Evolutionary conservation across 2,113 vertebrate species (phyloP).

Genomic region (Lepisosteus oculatus): DNA sequence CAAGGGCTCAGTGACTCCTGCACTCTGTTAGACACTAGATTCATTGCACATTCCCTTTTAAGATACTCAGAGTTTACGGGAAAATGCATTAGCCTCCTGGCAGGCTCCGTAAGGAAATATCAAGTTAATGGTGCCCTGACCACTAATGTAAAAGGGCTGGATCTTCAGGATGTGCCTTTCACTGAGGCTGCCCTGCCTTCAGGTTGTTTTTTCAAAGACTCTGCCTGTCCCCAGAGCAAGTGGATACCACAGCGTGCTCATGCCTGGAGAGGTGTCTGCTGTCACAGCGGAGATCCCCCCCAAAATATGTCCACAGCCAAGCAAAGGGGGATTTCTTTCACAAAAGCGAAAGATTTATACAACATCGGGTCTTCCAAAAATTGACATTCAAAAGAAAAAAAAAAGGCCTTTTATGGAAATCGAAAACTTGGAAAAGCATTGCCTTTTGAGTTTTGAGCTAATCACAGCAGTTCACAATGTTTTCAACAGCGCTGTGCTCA

Average conservation of each 20-base stretch:
- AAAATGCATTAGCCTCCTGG: slow-evolving; percentile 46
- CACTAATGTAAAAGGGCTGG: slow-evolving; percentile 24
- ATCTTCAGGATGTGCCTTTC: slow-evolving; percentile 31
- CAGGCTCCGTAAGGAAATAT: slow-evolving; percentile 42
- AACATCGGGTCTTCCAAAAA: no score
- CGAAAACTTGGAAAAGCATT: no score
- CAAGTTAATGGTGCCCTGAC: slow-evolving; percentile 43
- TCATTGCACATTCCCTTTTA: slow-evolving; percentile 34
- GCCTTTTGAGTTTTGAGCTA: no score
- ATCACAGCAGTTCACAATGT: no score
- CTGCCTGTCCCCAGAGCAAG: background rate
- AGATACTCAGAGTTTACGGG: slow-evolving; percentile 41
- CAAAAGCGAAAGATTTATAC: no score
- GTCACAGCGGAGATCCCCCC: background rate
- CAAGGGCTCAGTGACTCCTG: slow-evolving; percentile 45
- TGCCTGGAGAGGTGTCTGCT: slow-evolving; percentile 3
- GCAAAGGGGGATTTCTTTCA: no score
- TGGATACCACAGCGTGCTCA: background rate
- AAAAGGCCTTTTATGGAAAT: no score
- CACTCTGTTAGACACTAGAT: slow-evolving; percentile 50
- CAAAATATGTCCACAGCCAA: no score
- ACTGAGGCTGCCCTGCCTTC: slow-evolving; percentile 11
- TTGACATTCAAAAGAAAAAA: no score
- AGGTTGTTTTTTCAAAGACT: slow-evolving; percentile 13
- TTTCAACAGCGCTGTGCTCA: no score